Conservation (phyloP, 1,140 invertebrate species). For the Drosophila miranda region DNA sequence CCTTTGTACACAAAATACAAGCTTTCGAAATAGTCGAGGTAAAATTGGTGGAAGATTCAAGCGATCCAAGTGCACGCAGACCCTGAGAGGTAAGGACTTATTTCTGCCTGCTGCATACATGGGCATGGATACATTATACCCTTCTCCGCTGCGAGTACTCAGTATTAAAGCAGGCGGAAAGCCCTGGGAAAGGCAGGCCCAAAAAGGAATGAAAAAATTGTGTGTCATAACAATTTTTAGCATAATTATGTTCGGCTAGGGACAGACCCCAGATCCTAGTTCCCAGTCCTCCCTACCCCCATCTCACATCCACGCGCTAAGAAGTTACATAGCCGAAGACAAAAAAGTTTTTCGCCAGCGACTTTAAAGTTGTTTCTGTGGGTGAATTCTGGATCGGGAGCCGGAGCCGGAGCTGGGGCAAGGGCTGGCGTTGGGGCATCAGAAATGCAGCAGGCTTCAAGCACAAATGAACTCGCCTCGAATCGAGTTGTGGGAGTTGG, state of each 20-base stretch:
- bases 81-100: too few species aligned
- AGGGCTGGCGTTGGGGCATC: conserved; percentile 26
- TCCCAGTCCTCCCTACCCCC: conserved; percentile 1
- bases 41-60: neutral
- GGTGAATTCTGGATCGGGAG: conserved; percentile 14
- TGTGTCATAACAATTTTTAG: conserved; percentile 77
- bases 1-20: too few species aligned
- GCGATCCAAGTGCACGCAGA: too few species aligned
- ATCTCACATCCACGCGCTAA: conserved; percentile 4
- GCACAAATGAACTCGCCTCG: conserved; percentile 66
- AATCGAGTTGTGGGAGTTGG: neutral
- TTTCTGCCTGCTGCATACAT: too few species aligned
- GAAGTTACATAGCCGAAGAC: conserved; percentile 35
- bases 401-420: too few species aligned
- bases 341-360: conserved; percentile 31
- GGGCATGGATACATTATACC: too few species aligned
- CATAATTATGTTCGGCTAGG: conserved; percentile 73
- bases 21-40: too few species aligned
- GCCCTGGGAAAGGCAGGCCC: conserved; percentile 39
- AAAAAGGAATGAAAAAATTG: conserved; percentile 42
- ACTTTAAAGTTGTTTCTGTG: conserved; percentile 40
- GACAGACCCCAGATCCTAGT: conserved; percentile 4
- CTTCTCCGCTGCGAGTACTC: too few species aligned
- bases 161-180: neutral
- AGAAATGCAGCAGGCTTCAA: conserved; percentile 74